These are phyloP conservation scores for Ellobium chinense DNA, from an alignment of 2,888 invertebrate genomes.

Conservation along the genomic window DNA sequence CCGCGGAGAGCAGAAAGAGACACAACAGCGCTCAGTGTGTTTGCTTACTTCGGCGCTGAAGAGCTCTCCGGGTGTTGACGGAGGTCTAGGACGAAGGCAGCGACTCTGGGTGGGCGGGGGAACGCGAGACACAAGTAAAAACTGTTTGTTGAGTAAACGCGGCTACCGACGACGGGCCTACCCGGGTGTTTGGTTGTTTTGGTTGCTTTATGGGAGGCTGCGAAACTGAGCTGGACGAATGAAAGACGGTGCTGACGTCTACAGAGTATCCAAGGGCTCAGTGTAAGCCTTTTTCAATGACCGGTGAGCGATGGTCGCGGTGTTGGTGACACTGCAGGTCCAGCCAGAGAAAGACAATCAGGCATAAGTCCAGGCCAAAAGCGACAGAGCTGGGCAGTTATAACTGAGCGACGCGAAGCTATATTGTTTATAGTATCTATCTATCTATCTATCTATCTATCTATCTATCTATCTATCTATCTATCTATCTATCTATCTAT, in stretches of 20 bases:
- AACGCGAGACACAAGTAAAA: neutral
- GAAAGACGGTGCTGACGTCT: neutral
- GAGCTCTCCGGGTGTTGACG: neutral
- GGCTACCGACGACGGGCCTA: neutral
- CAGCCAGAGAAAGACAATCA: too few species aligned
- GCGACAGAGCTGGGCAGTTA: too few species aligned
- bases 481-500: neutral
- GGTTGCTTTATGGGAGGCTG: neutral
- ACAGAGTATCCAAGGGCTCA: neutral
- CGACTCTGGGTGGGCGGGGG: slow-evolving; percentile 29
- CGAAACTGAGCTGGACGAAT: neutral
- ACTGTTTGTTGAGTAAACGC: slow-evolving; percentile 15
- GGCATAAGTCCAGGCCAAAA: too few species aligned
- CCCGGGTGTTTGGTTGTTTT: neutral
- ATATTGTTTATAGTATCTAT: neutral
- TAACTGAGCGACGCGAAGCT: too few species aligned
- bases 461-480: neutral
- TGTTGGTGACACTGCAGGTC: neutral
- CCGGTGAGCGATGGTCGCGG: neutral
- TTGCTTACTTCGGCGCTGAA: slow-evolving; percentile 4
- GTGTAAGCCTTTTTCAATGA: too few species aligned
- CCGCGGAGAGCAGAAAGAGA: neutral
- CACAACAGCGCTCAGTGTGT: slow-evolving; percentile 2
- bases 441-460: neutral
- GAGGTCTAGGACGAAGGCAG: neutral